A percentile compares a stretch with the other conserved stretches of the same genome.
Evolutionary conservation across 2,113 vertebrate species (phyloP).

Genomic region (Ophiodon elongatus): DNA sequence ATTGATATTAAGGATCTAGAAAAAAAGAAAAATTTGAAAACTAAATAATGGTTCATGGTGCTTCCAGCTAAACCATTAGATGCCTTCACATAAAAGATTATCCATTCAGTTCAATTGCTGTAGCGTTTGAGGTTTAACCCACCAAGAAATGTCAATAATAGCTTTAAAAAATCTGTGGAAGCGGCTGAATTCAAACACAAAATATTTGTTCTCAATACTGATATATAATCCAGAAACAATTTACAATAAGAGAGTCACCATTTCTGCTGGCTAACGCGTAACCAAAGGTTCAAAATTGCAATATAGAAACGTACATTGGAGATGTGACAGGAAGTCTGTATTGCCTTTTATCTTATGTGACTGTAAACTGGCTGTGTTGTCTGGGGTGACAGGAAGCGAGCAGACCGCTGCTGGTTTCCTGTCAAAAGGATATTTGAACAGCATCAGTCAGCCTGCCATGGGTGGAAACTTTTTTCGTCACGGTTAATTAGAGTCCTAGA

Average conservation of each 20-base stretch:
- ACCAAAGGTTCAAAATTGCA: neutral
- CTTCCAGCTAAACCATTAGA: neutral
- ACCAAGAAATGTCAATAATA: neutral
- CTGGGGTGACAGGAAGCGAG: conserved; percentile 68
- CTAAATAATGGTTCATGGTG: neutral
- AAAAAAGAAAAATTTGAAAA: neutral
- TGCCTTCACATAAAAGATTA: neutral
- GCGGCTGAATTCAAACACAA: neutral
- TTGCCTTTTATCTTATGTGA: conserved; percentile 16
- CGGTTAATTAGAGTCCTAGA: neutral
- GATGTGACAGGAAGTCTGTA: conserved; percentile 45
- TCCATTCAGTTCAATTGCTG: neutral
- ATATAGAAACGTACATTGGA: conserved; percentile 7
- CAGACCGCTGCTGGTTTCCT: conserved; percentile 69
- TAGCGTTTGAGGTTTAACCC: neutral
- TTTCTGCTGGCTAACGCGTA: neutral
- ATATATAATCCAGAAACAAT: neutral
- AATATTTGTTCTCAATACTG: neutral
- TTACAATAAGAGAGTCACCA: neutral
- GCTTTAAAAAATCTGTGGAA: neutral
- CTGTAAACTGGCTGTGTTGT: neutral
- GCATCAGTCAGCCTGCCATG: conserved; percentile 31
- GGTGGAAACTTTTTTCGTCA: neutral
- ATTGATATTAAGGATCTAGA: conserved; percentile 30
- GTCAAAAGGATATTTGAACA: conserved; percentile 56